Base-by-base conservation (phyloP, 2,888 invertebrate species). In the Poecilus cupreus region DNA sequence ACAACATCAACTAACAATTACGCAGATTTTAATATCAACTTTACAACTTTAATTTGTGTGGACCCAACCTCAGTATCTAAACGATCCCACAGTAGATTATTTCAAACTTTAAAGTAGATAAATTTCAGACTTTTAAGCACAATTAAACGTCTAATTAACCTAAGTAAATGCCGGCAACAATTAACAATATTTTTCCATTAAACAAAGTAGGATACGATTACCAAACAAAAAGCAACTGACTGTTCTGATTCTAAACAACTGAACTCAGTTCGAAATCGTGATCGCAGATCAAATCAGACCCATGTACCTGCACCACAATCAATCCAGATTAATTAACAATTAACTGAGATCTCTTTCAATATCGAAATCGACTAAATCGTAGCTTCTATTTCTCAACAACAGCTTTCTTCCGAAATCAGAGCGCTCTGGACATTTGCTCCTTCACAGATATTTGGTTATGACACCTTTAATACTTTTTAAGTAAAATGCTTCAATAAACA, bases 281-380 rank as follows among this genome's bases (percentile, higher is more conserved):
- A 68, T 60, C 37, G 64, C 64, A 68, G 64, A 68, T 68, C 37
- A 68, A 68, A 68, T 68, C 64, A 68, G 64, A 68, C 10, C 3
- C 18, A 18, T 37, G 64, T 68, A 68, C 64, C 20, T 68, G 64
- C 24, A 13, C 43, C 43, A 24, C 60, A 60, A 60, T 60, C 60
- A 26, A 60, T 60, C 60, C 60, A 60, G 60, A 60, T 60, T 60
- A 60, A 60, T 60, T 60, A 60, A 26, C 60, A 60, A 60, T 60
- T 60, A 60, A 60, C 60, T 60, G 26, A 60, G 22, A 60, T 60
- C 60, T 60, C 60, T 60, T 60, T 60, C 26, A 13, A 24, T 13
- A 60, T 43, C 43, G 22, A 24, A 54, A 54, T 8, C 54, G 20
- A 11, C 43, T 10, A 24, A 54, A 54, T 8, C 54, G 20, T 13